A percentile compares a stretch with the other conserved stretches of the same genome.
These are phyloP conservation scores for Amiota communis DNA, from an alignment of 2,888 invertebrate genomes.

Conservation along the genomic window DNA sequence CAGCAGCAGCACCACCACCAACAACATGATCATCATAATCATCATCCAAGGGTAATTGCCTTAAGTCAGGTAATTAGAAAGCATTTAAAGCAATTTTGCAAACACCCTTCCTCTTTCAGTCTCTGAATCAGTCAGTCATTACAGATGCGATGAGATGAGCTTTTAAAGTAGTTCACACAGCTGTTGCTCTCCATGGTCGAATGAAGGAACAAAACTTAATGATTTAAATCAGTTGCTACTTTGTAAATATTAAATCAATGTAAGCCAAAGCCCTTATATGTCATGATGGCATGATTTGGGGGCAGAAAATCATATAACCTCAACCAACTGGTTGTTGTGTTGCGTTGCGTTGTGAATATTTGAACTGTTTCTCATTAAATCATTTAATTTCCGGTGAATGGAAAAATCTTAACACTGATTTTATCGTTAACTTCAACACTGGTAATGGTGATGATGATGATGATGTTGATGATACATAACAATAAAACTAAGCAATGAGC, in stretches of 20 bases:
- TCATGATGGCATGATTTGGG: too few species aligned
- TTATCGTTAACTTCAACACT: conserved; percentile 32
- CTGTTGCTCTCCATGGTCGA: conserved; percentile 19
- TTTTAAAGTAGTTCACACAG: background rate
- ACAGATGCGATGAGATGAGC: background rate
- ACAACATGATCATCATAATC: too few species aligned
- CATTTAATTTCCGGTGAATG: conserved; percentile 62
- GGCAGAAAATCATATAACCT: conserved; percentile 9
- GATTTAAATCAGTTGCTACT: too few species aligned
- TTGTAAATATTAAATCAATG: too few species aligned
- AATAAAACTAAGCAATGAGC: conserved; percentile 5
- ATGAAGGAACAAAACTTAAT: background rate
- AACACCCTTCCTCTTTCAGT: background rate
- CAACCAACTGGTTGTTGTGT: conserved; percentile 46
- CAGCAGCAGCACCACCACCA: too few species aligned
- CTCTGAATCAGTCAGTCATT: background rate
- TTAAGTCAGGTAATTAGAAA: conserved; percentile 55
- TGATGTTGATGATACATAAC: conserved; percentile 19
- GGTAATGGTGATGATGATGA: conserved; percentile 38
- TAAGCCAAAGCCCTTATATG: too few species aligned
- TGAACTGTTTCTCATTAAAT: conserved; percentile 58
- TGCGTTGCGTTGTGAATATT: too few species aligned
- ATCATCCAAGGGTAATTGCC: background rate
- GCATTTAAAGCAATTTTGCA: conserved; percentile 48
- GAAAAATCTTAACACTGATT: conserved; percentile 9